phyloP scores from a whole-genome alignment of 2,888 invertebrate species.

The Deladenus siricidicola region DNA sequence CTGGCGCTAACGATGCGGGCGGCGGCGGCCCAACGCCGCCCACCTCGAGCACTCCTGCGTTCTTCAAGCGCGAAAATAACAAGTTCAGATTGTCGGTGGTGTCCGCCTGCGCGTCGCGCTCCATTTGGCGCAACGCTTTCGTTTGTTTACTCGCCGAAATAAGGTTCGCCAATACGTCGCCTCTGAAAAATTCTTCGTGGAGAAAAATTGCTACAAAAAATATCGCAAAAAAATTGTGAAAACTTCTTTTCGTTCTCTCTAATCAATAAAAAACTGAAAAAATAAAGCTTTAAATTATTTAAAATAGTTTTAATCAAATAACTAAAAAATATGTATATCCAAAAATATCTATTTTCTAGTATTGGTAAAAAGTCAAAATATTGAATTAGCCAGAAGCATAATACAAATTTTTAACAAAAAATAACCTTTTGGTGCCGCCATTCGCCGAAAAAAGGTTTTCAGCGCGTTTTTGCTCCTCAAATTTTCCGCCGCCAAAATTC shows the following conservation, averaged over 20 bases:
- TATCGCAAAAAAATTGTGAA: too few species aligned
- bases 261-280: too few species aligned
- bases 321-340: too few species aligned
- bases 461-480: neutral
- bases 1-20: neutral
- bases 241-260: too few species aligned
- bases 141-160: constrained; percentile 3
- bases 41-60: neutral
- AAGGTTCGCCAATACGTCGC: constrained; percentile 3
- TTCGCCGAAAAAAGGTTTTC: neutral
- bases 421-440: too few species aligned
- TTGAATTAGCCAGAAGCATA: too few species aligned
- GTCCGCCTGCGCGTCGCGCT: constrained; percentile 1
- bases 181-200: neutral
- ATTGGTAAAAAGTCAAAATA: too few species aligned
- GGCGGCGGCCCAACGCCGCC: neutral
- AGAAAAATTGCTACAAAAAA: too few species aligned
- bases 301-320: too few species aligned
- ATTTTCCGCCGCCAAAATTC: constrained; percentile 7
- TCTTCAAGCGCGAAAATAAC: neutral
- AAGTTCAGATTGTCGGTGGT: constrained; percentile 1
- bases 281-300: too few species aligned
- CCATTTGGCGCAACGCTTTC: constrained; percentile 1
- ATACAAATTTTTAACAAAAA: too few species aligned
- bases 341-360: too few species aligned